phyloP scores from a whole-genome alignment of 2,113 vertebrate genomes.

The Pavo muticus region DNA sequence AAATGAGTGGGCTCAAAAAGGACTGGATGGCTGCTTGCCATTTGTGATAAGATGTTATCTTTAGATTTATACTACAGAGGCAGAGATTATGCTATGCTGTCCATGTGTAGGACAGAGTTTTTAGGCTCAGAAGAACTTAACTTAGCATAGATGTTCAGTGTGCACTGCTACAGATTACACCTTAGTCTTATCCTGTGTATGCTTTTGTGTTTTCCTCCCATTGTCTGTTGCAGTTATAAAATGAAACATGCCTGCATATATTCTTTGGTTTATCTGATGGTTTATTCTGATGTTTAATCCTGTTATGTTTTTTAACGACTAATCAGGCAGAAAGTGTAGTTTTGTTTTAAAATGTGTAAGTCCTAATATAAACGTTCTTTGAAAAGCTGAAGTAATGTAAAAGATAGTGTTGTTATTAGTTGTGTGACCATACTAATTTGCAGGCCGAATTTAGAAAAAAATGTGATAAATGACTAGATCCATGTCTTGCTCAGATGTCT shows the following conservation, averaged over 20 bases:
- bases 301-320: neutral
- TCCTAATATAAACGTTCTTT: neutral
- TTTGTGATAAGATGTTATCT: neutral
- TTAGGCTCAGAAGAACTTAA: neutral
- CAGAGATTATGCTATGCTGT: neutral
- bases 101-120: neutral
- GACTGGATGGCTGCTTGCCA: slow-evolving; percentile 1
- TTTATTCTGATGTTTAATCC: neutral
- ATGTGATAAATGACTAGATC: neutral
- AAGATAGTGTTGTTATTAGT: neutral
- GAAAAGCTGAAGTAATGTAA: neutral
- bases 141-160: neutral
- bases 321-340: neutral
- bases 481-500: neutral
- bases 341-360: neutral
- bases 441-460: neutral
- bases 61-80: neutral
- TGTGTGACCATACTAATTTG: neutral
- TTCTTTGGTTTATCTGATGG: neutral
- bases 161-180: neutral
- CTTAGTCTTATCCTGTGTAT: neutral
- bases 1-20: neutral
- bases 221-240: neutral
- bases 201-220: neutral
- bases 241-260: neutral